Evolutionary conservation across 2,888 invertebrate genomes (phyloP), one percentile per base, ranked within the genome.

Genomic region (Malthinus seriepunctatus): DNA sequence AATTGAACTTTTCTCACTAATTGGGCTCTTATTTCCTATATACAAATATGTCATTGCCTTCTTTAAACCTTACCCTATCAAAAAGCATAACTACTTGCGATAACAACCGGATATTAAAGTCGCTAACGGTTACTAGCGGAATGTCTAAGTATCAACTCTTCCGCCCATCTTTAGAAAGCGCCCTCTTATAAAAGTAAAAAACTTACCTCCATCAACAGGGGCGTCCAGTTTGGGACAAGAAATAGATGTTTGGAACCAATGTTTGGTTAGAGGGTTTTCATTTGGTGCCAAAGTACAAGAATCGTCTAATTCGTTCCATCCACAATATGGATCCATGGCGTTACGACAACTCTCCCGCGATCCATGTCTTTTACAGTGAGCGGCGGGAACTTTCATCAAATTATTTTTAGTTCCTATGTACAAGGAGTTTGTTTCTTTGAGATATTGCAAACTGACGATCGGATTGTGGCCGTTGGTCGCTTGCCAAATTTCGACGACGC

Each of bases 291-390:
- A 80, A 0, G 88, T 86, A 72, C 96, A 96, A 12, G 81, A 79
- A 66, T 91, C 88, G 9, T 85, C 79, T 4, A 86, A 82, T 65
- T 89, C 88, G 78, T 95, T 89, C 96, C 96, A 97, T 0, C 95
- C 96, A 76, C 97, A 97, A 75, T 96, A 95, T 0, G 96, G 96
- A 79, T 97, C 96, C 79, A 89, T 90, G 0, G 95, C 89, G 67
- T 88, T 88, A 38, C 91, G 74, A 75, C 96, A 96, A 6, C 89
- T 86, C 7, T 84, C 79, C 49, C 85, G 83, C 6, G 86, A 86
- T 7, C 81, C 81, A 76, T 92, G 90, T 1, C 94, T 84, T 32
- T 81, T 80, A 71, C 96, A 96, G 39, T 93, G 89, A 62, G 90
- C 86, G 1, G 90, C 87, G 0, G 91, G 86, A 51, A 96, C 83